Evolutionary conservation across 2,113 vertebrate genomes (phyloP).

Genomic region (Syngnathoides biaculeatus): DNA sequence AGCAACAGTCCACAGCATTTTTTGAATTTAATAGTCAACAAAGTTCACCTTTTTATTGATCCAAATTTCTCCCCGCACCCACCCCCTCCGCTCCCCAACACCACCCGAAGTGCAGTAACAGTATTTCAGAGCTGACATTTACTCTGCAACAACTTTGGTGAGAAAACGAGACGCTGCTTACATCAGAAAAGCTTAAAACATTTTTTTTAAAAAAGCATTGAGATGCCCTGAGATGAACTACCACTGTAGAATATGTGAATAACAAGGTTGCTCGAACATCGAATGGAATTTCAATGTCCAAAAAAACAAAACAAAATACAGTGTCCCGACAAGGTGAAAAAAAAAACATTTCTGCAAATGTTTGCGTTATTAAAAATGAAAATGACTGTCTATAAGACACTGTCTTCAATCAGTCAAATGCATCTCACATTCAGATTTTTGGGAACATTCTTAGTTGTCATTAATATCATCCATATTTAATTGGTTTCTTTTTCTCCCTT

Average conservation of each 20-base stretch:
- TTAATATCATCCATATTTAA: no score
- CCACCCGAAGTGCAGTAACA: not conserved
- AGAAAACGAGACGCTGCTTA: not conserved
- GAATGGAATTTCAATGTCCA: no score
- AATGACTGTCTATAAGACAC: no score
- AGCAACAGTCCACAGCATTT: not conserved
- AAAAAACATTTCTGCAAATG: no score
- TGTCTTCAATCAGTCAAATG: no score
- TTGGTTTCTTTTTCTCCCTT: no score
- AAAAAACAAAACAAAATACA: no score
- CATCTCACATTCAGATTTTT: no score
- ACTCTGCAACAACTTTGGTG: not conserved
- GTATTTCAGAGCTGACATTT: conserved; percentile 5
- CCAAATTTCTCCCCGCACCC: not conserved
- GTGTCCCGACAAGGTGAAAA: no score
- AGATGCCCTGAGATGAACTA: not conserved
- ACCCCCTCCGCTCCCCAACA: not conserved
- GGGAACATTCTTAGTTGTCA: no score
- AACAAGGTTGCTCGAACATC: not conserved
- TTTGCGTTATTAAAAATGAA: no score
- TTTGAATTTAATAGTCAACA: conserved; percentile 5
- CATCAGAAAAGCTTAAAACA: not conserved
- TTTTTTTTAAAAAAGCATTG: no score
- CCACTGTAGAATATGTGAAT: not conserved
- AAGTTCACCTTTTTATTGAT: conserved; percentile 7